Base-by-base conservation (phyloP, 2,797 vertebrate genomes). In the Salmo trutta region DNA sequence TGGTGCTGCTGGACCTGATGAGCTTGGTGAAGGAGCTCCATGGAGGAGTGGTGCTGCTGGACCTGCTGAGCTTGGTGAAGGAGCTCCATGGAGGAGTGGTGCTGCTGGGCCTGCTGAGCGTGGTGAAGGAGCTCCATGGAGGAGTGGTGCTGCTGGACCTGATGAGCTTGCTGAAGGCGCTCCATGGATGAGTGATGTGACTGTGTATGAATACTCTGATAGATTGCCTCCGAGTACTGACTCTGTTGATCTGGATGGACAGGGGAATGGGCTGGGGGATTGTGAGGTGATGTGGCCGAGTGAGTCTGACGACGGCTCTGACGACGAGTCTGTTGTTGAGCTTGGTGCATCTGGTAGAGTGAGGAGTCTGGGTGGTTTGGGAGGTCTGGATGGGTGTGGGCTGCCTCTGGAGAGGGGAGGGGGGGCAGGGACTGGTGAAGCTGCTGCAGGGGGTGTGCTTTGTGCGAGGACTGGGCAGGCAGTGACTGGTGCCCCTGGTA, bases 401-500 rank as follows among this genome's bases (percentile, higher is more conserved):
- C 29, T 15, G 92, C 81, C 59, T 95, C 94, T 52, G 91, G 88
- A 56, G 92, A 92, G 0, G 91, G 91, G 14, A 94, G 76, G 0
- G 92, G 91, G 1, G 94, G 94, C 81, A 94, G 82, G 59, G 94
- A 95, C 79, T 94, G 94, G 82, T 93, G 94, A 59, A 91, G 87
- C n/a, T 93, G 93, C 72, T 93, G 93, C 17, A 90, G 85, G 51
- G 88, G 81, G 51, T 92, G 83, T 17, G 91, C 88, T 78, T 89
- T 91, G 24, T 90, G 91, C 1, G 93, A 91, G 75, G 92, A 90
- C 81, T 94, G 93, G 41, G 83, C 84, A 0, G 94, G 94, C 89
- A 95, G 93, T 0, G 94, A 95, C 78, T 94, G 94, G 84, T 94
- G 94, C 76, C 89, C 92, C 85, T 94, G 94, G 82, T 92, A 92